Base-by-base conservation (phyloP, 2,113 vertebrate genomes). In the Tragulus kanchil region DNA sequence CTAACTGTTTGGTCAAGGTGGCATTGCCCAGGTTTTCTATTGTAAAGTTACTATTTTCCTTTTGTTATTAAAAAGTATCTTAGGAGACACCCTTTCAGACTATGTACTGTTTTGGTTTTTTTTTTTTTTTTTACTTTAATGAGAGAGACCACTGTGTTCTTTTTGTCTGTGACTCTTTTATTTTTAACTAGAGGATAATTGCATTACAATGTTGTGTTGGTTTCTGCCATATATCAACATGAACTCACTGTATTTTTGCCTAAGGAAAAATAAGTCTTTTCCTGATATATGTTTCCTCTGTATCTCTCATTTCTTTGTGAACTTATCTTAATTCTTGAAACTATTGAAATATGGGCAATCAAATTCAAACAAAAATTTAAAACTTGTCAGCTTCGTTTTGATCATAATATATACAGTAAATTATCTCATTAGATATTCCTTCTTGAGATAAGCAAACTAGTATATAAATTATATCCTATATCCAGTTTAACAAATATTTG, bases 361-460 rank as follows among this genome's bases (percentile, higher is more conserved):
- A 97, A 84, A 94, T 50, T 5, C 78, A 92, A 95, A 73, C 45
- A 78, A 88, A 90, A 17, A 81, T 82, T 96, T 94, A 84, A 93
- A 96, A 73, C 48, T 77, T 94, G 16, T 86, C 64, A 28, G 21
- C 84, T 85, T 95, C 79, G 91, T 93, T 97, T 95, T 94, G 21
- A 26, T 91, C 52, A 61, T 61, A 73, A 89, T 4, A 25, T 67
- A 56, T n/a, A 88, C 48, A 81, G 50, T 75, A 78, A 78, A 78
- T 31, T 78, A 54, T 26, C 50, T 78, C 8, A 54, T 54, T 54
- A 75, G 48, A 42, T 75, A 54, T 78, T 52, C 16, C 50, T 31
- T 78, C 75, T 31, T 54, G 75, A 78, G 15, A 52, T 78, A 54
- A 78, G 75, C 82, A 89, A 93, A 67, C n/a, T 95, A 86, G 50